A percentile compares a stretch with the other conserved stretches of the same genome.
Conservation (phyloP, 2,113 vertebrate genomes). For the Brienomyrus longianalis region DNA sequence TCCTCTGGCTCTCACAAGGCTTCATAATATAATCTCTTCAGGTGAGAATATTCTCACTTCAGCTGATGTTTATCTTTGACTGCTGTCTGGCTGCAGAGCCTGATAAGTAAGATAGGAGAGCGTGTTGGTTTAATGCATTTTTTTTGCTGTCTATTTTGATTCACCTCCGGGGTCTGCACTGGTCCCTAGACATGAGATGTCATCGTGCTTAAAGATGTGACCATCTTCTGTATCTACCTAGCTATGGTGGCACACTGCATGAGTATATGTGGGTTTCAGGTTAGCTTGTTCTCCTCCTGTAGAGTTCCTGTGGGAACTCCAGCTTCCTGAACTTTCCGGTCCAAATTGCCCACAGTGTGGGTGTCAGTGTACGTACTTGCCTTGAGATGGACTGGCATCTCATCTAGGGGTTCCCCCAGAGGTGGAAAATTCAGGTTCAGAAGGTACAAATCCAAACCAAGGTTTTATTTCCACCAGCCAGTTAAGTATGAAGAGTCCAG, state of each 20-base stretch:
- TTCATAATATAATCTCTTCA: not conserved
- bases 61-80: not conserved
- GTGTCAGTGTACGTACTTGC: not conserved
- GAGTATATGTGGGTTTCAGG: not conserved
- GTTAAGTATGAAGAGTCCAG: not conserved
- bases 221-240: not conserved
- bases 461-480: not conserved
- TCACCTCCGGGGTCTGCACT: not conserved
- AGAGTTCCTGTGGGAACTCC: not conserved
- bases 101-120: not conserved
- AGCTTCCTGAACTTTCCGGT: not conserved
- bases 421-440: not conserved
- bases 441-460: not conserved
- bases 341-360: not conserved
- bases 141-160: not conserved
- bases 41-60: not conserved
- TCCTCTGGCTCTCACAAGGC: not conserved
- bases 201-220: not conserved
- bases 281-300: not conserved
- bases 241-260: not conserved
- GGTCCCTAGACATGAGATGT: not conserved
- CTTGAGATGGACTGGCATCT: not conserved
- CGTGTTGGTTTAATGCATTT: not conserved
- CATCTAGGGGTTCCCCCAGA: not conserved
- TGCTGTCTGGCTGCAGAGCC: not conserved